Conservation (phyloP, 1,140 invertebrate species). For the Drosophila teissieri region DNA sequence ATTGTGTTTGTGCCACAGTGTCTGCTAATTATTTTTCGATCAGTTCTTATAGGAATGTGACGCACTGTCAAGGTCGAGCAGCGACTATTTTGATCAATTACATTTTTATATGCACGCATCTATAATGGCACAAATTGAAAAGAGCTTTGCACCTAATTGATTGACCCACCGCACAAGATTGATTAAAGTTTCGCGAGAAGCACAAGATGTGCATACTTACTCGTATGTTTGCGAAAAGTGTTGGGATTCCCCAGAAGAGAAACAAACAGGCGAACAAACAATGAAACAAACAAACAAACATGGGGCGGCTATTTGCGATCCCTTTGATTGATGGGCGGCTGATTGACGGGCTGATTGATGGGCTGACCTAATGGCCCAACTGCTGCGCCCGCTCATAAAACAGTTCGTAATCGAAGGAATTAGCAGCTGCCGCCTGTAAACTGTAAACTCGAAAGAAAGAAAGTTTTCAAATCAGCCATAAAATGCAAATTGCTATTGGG, state of each 20-base stretch:
- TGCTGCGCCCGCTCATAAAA: conserved; percentile 27
- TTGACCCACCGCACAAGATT: conserved; percentile 45
- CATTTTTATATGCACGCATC: conserved; percentile 19
- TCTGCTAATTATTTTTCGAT: background rate
- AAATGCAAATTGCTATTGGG: conserved; percentile 61
- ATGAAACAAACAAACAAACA: background rate
- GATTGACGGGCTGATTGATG: conserved; percentile 48
- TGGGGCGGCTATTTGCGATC: conserved; percentile 7
- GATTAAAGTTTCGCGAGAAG: conserved; percentile 26
- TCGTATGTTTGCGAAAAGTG: conserved; percentile 7
- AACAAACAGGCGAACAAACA: background rate
- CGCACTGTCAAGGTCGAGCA: background rate
- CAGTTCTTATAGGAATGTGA: background rate
- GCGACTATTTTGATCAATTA: too few species aligned
- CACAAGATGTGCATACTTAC: conserved; percentile 4
- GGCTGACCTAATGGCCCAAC: conserved; percentile 11
- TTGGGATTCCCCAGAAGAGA: background rate
- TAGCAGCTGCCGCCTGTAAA: conserved; percentile 51
- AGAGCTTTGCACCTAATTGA: conserved; percentile 60
- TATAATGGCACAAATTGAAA: conserved; percentile 14
- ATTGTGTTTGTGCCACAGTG: too few species aligned
- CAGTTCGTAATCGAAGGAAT: conserved; percentile 41
- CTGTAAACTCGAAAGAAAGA: conserved; percentile 13
- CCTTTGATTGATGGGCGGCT: conserved; percentile 27
- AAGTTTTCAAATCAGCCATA: conserved; percentile 50